Base-by-base conservation (phyloP, 1,140 invertebrate species). In the Cataglyphis hispanica region DNA sequence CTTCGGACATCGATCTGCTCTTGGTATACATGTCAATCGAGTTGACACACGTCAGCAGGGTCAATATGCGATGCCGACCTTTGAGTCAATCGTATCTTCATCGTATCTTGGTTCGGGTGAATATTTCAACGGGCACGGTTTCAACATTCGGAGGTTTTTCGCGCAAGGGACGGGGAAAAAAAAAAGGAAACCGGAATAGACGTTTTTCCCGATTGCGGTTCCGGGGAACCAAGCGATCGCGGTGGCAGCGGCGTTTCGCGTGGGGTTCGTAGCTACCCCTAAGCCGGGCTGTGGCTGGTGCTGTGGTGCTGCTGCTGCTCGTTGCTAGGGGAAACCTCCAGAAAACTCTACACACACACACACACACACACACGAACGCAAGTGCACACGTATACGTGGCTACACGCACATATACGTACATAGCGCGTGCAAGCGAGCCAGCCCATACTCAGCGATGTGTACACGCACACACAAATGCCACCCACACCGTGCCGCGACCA, bases 291-390 rank as follows among this genome's bases (percentile, higher is more conserved):
- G 92, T 91, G 91, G 93, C 93, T 94, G 91, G 91, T 89, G 90
- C 88, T 86, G 85, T 86, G 85, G 84, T 91, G 86, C 92, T 92
- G 91, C 92, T 92, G 91, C 91, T 92, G 92, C 93, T 93, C 92
- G 94, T 95, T 95, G 94, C 94, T 93, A 95, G 92, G 94, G 94
- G 94, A 95, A 94, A 94, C 94, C 94, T 95, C 93, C 92, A 95
- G 94, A 95, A 95, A 95, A 94, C 94, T 94, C 92, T 87, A 92
- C 92, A 92, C 92, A 92, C 89, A 89, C 87, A 92, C 76, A 86
- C 75, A 76, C n/a, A 81, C n/a, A 81, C 85, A 58, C 86, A 46
- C 87, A 78, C 66, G 25, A 37, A 76, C 84, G n/a, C n/a, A 83
- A 66, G 66, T 83, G 69, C 84, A 81, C 87, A 58, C 89, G 86